These are phyloP conservation scores for Dunckerocampus dactyliophorus DNA, from an alignment of 2,113 vertebrate genomes.

Conservation along the genomic window DNA sequence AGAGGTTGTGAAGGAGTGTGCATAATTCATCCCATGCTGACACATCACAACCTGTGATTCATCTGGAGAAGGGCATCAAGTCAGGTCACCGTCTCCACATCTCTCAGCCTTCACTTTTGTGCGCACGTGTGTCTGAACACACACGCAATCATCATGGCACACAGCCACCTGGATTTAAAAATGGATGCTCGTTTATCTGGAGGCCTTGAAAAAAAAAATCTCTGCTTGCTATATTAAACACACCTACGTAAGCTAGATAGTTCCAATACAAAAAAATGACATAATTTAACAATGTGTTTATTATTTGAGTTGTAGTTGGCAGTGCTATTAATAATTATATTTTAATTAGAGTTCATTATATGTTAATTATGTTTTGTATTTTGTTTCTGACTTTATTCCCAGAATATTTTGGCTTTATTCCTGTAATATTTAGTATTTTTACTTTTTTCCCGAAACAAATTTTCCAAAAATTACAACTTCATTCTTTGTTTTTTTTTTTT, in stretches of 20 bases:
- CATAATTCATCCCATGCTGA: conserved; percentile 74
- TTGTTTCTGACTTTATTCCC: no score
- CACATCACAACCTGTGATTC: conserved; percentile 72
- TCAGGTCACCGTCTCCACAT: conserved; percentile 59
- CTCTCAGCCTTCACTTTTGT: conserved; percentile 52
- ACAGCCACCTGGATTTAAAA: conserved; percentile 22
- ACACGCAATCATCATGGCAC: conserved; percentile 12
- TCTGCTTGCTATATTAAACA: neutral
- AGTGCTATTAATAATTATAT: no score
- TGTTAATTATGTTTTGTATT: no score
- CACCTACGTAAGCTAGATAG: neutral
- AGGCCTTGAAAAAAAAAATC: conserved; percentile 9
- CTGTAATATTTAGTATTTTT: no score
- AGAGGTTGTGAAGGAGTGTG: conserved; percentile 49
- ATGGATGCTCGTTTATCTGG: conserved; percentile 28
- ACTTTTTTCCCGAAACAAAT: no score
- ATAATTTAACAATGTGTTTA: neutral
- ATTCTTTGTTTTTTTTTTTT: no score
- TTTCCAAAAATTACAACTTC: no score
- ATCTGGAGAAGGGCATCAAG: conserved; percentile 68
- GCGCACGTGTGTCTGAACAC: conserved; percentile 14
- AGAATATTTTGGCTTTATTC: no score
- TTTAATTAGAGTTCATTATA: no score
- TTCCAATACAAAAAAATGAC: neutral
- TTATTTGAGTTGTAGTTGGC: neutral